Conservation (phyloP, 2,113 vertebrate species). For the Toxotes chatareus region DNA sequence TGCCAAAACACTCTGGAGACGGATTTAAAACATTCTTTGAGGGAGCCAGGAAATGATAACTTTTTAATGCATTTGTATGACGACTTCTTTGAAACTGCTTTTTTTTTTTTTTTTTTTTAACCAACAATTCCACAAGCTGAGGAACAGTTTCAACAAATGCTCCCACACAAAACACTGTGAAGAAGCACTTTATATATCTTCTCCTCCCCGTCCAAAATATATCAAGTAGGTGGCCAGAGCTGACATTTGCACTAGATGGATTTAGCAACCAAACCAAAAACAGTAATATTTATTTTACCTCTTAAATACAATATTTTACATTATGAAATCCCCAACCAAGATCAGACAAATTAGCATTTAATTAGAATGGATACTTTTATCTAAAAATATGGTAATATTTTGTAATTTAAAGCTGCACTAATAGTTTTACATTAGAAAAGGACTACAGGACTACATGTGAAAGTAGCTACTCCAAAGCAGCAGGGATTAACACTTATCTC, state of each 20-base stretch:
- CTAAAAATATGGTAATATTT: neutral
- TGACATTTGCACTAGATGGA: conserved; percentile 29
- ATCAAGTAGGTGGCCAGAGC: conserved; percentile 46
- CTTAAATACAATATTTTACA: neutral
- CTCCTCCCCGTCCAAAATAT: conserved; percentile 40
- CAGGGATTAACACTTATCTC: neutral
- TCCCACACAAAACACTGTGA: conserved; percentile 48
- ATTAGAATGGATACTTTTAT: neutral
- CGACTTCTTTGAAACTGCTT: conserved; percentile 15
- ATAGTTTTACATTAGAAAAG: neutral
- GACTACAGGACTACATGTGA: neutral
- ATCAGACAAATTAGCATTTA: neutral
- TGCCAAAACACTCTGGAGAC: conserved; percentile 30
- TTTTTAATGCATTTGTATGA: conserved; percentile 48
- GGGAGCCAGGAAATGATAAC: conserved; percentile 31
- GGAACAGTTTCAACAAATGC: conserved; percentile 51
- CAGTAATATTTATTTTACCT: neutral
- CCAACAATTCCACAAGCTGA: conserved; percentile 53
- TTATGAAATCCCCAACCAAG: neutral
- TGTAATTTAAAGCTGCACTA: neutral
- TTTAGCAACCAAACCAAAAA: conserved; percentile 23
- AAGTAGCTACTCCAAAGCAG: neutral
- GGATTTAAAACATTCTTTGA: conserved; percentile 18
- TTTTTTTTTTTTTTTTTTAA: conserved; percentile 20
- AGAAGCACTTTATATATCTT: conserved; percentile 27